Percentiles rank a stretch among this genome's conserved stretches.
Evolutionary conservation across 2,113 vertebrate species (phyloP).

Genomic region (Pardalotus punctatus): DNA sequence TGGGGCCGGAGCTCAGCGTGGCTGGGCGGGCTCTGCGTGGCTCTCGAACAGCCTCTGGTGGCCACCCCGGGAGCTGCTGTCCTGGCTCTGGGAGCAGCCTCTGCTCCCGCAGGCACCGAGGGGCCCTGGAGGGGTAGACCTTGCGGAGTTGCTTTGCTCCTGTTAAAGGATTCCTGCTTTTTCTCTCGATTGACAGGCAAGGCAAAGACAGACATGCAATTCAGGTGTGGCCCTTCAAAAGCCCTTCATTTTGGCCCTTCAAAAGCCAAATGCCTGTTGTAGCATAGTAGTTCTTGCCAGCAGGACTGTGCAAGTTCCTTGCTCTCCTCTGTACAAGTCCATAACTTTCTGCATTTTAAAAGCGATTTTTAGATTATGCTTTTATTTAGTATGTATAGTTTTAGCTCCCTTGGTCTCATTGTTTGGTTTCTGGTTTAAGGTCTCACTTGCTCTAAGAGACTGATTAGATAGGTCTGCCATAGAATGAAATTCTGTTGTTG

Average conservation of each 20-base stretch:
- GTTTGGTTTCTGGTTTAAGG: not conserved
- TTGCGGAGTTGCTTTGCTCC: not conserved
- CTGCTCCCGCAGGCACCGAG: not conserved
- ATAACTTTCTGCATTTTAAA: not conserved
- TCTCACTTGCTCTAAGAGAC: not conserved
- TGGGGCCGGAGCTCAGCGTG: not conserved
- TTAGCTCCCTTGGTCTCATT: not conserved
- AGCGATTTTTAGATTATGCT: not conserved
- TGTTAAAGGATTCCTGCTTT: not conserved
- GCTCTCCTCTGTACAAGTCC: not conserved
- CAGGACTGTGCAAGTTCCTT: not conserved
- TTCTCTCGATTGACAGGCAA: not conserved
- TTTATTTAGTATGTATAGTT: not conserved
- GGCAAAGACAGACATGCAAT: not conserved
- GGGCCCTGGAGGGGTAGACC: not conserved
- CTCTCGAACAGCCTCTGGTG: slow-evolving; percentile 48
- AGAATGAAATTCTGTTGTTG: not conserved
- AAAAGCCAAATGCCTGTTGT: not conserved
- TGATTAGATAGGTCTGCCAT: not conserved
- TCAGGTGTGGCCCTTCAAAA: not conserved
- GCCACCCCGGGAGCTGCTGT: not conserved
- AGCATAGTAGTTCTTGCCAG: not conserved
- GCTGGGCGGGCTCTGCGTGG: not conserved
- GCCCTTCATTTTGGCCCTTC: not conserved
- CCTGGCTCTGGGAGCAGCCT: not conserved